Evolutionary conservation across 2,888 invertebrate genomes (phyloP).

Genomic region (Andricus curvator): DNA sequence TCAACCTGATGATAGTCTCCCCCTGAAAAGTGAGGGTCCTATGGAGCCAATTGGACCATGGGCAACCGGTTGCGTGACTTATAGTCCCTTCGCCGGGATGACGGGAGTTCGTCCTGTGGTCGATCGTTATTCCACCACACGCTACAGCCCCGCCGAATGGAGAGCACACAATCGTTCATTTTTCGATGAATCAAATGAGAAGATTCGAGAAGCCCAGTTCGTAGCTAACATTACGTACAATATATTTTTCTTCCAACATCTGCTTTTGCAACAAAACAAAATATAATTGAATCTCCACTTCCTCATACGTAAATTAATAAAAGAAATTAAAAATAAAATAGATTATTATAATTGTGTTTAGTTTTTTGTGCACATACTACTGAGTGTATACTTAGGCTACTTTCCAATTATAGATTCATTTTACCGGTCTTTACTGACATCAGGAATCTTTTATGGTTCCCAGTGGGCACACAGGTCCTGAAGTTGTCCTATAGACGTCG

Average conservation of each 20-base stretch:
- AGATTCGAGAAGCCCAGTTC: conserved; percentile 77
- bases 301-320: too few species aligned
- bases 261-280: too few species aligned
- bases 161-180: conserved; percentile 75
- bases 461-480: too few species aligned
- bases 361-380: too few species aligned
- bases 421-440: too few species aligned
- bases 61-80: conserved; percentile 86
- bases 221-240: conserved; percentile 30
- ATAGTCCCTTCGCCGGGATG: conserved; percentile 85
- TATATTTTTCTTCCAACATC: background rate
- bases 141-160: conserved; percentile 88
- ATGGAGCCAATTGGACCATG: conserved; percentile 83
- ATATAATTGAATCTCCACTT: too few species aligned
- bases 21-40: conserved; percentile 68
- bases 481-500: too few species aligned
- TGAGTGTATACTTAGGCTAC: too few species aligned
- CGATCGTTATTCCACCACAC: conserved; percentile 87
- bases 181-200: conserved; percentile 80
- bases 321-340: too few species aligned
- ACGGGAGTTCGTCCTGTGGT: conserved; percentile 88
- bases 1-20: conserved; percentile 80
- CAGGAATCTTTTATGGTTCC: too few species aligned
- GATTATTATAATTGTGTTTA: too few species aligned
- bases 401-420: too few species aligned